A percentile compares a stretch with the other conserved stretches of the same genome.
These are phyloP conservation scores for Sebastes steindachneri DNA, from an alignment of 2,797 vertebrate genomes.

Conservation along the genomic window DNA sequence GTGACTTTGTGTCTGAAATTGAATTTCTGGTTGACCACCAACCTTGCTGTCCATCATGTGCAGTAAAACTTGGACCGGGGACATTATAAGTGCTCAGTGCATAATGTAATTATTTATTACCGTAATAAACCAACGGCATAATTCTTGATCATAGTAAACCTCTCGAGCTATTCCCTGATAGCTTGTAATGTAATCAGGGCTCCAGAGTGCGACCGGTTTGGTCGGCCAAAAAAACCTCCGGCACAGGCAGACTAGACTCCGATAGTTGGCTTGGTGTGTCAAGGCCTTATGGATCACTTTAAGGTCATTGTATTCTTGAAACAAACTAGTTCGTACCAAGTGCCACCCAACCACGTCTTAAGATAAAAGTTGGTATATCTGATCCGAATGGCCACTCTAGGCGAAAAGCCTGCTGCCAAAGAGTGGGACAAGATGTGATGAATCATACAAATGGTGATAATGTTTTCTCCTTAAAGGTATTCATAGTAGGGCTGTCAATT, in stretches of 20 bases:
- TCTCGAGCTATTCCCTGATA: not conserved
- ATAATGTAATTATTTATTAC: conserved; percentile 8
- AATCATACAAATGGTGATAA: not conserved
- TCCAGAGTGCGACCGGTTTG: not conserved
- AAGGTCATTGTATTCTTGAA: not conserved
- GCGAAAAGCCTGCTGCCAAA: not conserved
- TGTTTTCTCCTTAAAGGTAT: not conserved
- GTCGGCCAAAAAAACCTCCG: no score
- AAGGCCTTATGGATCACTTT: not conserved
- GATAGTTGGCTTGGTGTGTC: no score
- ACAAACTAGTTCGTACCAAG: not conserved
- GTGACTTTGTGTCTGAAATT: conserved; percentile 26
- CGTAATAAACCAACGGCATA: not conserved
- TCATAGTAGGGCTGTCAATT: not conserved
- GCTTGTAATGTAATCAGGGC: not conserved
- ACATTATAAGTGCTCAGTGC: not conserved
- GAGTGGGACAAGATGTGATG: not conserved
- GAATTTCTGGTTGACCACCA: conserved; percentile 32
- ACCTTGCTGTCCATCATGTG: conserved; percentile 13
- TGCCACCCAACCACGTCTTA: not conserved
- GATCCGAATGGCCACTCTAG: not conserved
- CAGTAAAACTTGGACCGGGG: not conserved
- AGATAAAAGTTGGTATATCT: not conserved
- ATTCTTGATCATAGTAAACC: conserved; percentile 1
- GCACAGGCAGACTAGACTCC: no score